Conservation (phyloP, 1,140 invertebrate species). For the Andrena cerasifolii region DNA sequence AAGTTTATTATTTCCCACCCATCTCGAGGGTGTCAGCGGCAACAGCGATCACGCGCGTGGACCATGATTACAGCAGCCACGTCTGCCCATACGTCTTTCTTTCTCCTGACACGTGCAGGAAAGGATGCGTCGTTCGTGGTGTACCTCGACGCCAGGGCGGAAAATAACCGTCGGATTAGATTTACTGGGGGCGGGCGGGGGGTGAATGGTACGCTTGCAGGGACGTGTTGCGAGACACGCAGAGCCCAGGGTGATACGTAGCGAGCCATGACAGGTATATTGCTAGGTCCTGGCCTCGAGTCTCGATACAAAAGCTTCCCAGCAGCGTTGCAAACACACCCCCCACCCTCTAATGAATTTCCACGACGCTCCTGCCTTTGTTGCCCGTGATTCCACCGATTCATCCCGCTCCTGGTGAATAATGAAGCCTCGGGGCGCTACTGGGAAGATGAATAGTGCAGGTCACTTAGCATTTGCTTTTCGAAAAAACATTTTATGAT, state of each 20-base stretch:
- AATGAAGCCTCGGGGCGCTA: background rate
- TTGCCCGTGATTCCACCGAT: constrained; percentile 15
- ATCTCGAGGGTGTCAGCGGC: background rate
- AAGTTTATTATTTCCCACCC: background rate
- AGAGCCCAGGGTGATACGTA: background rate
- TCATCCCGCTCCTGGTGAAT: background rate
- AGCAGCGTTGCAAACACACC: constrained; percentile 26
- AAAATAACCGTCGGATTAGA: constrained; percentile 23
- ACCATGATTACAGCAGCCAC: background rate
- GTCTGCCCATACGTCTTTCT: background rate
- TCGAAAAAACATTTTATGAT: too few species aligned
- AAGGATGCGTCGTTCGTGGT: background rate
- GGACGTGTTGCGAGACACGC: background rate
- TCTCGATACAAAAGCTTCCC: background rate
- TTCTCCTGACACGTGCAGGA: background rate
- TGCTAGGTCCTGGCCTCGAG: background rate
- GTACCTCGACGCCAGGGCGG: background rate
- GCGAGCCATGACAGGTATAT: background rate
- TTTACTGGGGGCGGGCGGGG: background rate
- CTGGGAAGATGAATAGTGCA: background rate
- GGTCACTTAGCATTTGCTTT: too few species aligned
- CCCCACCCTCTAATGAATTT: constrained; percentile 14
- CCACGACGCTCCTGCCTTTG: constrained; percentile 6
- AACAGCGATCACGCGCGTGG: background rate
- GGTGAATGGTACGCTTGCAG: background rate